phyloP scores from a whole-genome alignment of 2,888 invertebrate genomes.

The Epinotia bilunana region DNA sequence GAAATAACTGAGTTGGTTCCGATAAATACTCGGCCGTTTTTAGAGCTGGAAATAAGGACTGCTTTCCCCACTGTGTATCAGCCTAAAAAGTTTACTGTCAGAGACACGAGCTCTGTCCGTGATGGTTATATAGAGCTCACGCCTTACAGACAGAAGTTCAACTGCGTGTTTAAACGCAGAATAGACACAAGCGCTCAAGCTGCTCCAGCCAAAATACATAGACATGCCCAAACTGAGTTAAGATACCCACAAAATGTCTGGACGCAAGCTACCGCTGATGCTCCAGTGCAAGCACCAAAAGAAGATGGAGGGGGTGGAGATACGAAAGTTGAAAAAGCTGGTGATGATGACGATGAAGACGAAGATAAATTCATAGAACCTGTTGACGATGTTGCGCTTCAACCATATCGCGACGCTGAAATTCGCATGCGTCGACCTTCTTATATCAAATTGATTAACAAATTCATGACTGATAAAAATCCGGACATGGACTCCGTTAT shows the following conservation, averaged over 20 bases:
- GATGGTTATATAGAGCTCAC: constrained; percentile 89
- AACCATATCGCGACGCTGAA: constrained; percentile 64
- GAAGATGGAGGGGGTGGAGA: constrained; percentile 67
- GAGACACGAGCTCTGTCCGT: constrained; percentile 83
- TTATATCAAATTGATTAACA: constrained; percentile 67
- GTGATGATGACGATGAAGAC: constrained; percentile 60
- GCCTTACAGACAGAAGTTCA: constrained; percentile 83
- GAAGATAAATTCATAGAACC: constrained; percentile 56
- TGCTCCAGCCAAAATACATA: constrained; percentile 73
- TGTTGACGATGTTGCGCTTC: constrained; percentile 66
- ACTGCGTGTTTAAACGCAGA: constrained; percentile 83
- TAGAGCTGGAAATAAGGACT: constrained; percentile 88
- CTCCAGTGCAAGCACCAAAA: constrained; percentile 57
- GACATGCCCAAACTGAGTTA: constrained; percentile 87
- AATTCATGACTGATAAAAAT: constrained; percentile 60
- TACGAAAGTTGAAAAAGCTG: constrained; percentile 53
- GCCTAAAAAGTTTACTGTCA: constrained; percentile 78
- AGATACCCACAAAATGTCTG: constrained; percentile 88
- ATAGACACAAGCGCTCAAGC: constrained; percentile 85
- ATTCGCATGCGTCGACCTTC: constrained; percentile 70
- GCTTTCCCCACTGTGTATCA: constrained; percentile 83
- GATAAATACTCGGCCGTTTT: constrained; percentile 82
- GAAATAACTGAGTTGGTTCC: constrained; percentile 85
- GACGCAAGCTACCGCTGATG: constrained; percentile 85
- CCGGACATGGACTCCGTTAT: constrained; percentile 69